Evolutionary conservation across 2,797 vertebrate species (phyloP), one percentile per base, ranked within the genome.

Genomic region (Mormyrops attenuatus): DNA sequence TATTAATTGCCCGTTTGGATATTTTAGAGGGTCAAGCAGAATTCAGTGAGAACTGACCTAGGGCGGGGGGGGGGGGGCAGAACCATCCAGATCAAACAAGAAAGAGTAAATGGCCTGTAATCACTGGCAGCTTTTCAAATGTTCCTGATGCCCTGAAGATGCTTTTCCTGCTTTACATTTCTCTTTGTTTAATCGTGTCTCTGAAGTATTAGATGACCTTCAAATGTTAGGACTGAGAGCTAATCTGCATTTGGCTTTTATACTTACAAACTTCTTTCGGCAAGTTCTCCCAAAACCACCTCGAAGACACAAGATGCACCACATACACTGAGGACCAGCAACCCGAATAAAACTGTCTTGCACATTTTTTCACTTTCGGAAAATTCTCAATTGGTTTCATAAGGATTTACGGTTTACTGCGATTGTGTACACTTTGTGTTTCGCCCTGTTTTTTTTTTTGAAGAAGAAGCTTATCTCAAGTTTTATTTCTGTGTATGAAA

Each of bases 191-290:
- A 87, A 82, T 88, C 50, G 88, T 66, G 49, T 50, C 87, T 90
- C 89, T 11, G 22, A 89, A 50, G 89, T 89, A 77, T 20, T 30
- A 90, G 57, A 73, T 88, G 87, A 89, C 89, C 89, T 90, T 90
- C 90, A 57, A 55, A 49, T 88, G 15, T 66, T 50, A 34, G 49
- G 55, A 88, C 85, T 87, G 88, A 89, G 80, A 66, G 85, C 60
- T 89, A 89, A 87, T 87, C 41, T n/a, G 73, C 41, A 38, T 20
- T 73, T 77, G 89, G 13, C 41, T 88, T 90, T 91, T 30, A 63
- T 20, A 57, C 87, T 47, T 66, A 47, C 34, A 88, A 88, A 88
- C 3, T 26, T 2, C 57, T 66, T 57, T 49, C n/a, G 55, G 55
- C 3, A 2, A 38, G 52, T 57, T 60, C 53, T 60, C 53, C 53